Conservation (phyloP, 2,888 invertebrate genomes). For the Tenthredo mesomela region DNA sequence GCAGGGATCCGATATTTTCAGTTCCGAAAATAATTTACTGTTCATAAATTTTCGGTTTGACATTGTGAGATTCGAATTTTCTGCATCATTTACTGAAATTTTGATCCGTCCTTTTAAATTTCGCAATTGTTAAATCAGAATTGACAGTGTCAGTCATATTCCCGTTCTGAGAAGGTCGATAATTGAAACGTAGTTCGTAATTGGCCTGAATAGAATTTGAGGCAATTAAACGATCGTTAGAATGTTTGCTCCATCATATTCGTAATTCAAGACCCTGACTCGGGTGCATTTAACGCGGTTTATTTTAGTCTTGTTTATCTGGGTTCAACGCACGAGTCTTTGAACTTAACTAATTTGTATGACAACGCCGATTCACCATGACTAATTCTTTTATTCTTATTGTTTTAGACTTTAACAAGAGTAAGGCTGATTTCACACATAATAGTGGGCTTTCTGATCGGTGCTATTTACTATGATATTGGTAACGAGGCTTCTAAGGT, state of each 20-base stretch:
- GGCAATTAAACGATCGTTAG: not conserved
- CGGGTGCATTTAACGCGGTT: not conserved
- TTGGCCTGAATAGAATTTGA: not conserved
- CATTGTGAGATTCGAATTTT: too few relatives aligned
- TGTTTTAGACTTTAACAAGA: conserved; percentile 89
- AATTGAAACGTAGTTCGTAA: not conserved
- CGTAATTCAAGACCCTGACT: not conserved
- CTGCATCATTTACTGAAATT: not conserved
- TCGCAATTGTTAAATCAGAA: not conserved
- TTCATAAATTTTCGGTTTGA: not conserved
- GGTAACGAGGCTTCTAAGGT: conserved; percentile 96
- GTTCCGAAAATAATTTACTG: not conserved
- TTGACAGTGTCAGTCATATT: not conserved
- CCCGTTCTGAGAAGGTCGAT: not conserved
- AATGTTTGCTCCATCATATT: not conserved
- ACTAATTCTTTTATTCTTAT: not conserved
- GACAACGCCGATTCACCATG: too few relatives aligned
- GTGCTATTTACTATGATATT: conserved; percentile 95
- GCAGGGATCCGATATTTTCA: not conserved
- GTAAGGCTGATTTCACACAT: conserved; percentile 93
- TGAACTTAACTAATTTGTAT: not conserved
- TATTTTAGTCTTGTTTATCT: not conserved
- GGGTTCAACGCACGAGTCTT: not conserved
- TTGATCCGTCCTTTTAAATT: not conserved
- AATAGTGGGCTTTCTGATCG: conserved; percentile 94